phyloP scores from a whole-genome alignment of 2,888 invertebrate genomes.

The Cantharis rufa region DNA sequence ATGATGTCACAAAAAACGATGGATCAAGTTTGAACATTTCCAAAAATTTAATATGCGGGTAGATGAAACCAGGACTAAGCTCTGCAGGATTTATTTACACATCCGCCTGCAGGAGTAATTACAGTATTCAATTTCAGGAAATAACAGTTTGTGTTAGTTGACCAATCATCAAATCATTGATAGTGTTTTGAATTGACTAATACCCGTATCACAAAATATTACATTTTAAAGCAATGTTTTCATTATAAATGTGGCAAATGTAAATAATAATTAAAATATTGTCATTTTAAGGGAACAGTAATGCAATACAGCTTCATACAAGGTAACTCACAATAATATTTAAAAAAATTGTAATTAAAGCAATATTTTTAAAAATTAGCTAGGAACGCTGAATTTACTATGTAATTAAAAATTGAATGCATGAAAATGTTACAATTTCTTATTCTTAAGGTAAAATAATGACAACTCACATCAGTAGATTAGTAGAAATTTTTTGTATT shows the following conservation, averaged over 20 bases:
- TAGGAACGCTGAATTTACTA: not conserved
- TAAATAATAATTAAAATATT: not conserved
- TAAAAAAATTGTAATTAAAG: not conserved
- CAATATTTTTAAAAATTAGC: not conserved
- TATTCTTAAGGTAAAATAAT: not conserved
- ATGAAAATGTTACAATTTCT: not conserved
- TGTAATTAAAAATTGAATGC: not conserved
- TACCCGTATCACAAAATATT: not conserved
- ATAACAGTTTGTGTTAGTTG: slow-evolving; percentile 20
- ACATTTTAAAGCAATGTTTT: not conserved
- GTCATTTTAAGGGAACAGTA: not conserved
- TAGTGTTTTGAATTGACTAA: not conserved
- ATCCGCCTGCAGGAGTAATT: not conserved
- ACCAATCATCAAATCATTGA: not conserved
- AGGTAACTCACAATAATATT: not conserved
- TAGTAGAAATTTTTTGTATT: not conserved
- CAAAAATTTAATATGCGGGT: not conserved
- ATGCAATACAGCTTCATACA: not conserved
- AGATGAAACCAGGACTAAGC: not conserved
- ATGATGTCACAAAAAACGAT: not conserved
- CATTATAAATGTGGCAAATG: not conserved
- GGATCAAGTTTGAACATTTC: not conserved
- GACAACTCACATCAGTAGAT: not conserved
- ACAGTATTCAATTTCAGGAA: slow-evolving; percentile 10
- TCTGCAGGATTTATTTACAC: not conserved